phyloP scores from a whole-genome alignment of 2,113 vertebrate species.

The Rostratula benghalensis region DNA sequence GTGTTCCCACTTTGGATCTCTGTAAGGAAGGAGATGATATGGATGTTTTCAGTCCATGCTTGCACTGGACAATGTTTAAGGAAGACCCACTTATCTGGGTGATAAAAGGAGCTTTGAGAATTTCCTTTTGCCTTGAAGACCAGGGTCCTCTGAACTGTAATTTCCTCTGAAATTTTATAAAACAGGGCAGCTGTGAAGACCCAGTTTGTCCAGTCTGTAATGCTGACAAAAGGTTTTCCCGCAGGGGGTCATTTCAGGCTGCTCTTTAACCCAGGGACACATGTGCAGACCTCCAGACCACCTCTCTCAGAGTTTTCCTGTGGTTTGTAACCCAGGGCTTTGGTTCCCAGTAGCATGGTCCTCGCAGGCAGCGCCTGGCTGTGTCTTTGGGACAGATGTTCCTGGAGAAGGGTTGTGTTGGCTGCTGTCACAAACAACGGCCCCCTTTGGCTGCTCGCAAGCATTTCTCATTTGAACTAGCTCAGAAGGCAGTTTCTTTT shows the following conservation, averaged over 20 bases:
- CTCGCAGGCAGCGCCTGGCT: neutral
- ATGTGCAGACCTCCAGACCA: neutral
- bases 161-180: neutral
- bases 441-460: neutral
- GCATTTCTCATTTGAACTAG: neutral
- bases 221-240: neutral
- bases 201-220: neutral
- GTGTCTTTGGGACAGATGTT: neutral
- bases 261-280: neutral
- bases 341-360: neutral
- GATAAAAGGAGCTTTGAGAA: neutral
- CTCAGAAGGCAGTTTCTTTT: neutral
- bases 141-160: neutral
- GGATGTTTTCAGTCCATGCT: neutral
- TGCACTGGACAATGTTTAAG: neutral
- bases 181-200: neutral
- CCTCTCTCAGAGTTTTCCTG: neutral
- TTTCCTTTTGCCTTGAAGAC: neutral
- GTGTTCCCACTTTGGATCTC: neutral
- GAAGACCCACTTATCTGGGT: neutral
- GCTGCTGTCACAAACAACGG: neutral
- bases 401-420: fast-evolving
- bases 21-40: fast-evolving
- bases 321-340: neutral
- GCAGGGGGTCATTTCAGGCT: neutral